A percentile compares a stretch with the other conserved stretches of the same genome.
Evolutionary conservation across 2,113 vertebrate species (phyloP).

Genomic region (Bagarius yarrelli): DNA sequence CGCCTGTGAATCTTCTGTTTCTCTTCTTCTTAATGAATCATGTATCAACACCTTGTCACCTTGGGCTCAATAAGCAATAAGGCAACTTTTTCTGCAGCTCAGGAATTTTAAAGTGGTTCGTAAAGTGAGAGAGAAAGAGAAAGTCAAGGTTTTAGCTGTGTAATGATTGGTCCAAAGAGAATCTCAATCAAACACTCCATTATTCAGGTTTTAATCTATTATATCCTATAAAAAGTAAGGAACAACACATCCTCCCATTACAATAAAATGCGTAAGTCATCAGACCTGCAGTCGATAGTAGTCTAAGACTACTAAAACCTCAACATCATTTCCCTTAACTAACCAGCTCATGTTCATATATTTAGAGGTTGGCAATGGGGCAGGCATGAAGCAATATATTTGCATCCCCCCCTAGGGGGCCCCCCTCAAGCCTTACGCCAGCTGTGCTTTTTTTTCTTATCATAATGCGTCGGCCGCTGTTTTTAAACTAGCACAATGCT

Average conservation of each 20-base stretch:
- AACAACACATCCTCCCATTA: neutral
- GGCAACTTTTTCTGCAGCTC: conserved; percentile 36
- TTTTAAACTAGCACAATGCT: no score
- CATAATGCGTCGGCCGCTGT: no score
- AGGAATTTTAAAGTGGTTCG: conserved; percentile 53
- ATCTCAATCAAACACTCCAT: conserved; percentile 56
- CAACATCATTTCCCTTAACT: no score
- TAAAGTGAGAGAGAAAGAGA: conserved; percentile 45
- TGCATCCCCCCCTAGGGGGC: no score
- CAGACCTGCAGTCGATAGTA: no score
- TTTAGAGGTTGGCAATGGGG: no score
- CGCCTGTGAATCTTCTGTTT: conserved; percentile 47
- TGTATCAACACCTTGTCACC: conserved; percentile 54
- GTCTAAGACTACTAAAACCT: no score
- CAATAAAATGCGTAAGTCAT: neutral
- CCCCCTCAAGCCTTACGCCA: no score
- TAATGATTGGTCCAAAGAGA: conserved; percentile 17
- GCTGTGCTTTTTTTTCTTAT: no score
- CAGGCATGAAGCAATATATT: no score
- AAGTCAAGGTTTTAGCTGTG: conserved; percentile 39
- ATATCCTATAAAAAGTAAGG: neutral
- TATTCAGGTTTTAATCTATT: conserved; percentile 53
- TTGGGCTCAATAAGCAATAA: conserved; percentile 22
- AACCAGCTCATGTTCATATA: no score
- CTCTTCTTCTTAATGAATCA: conserved; percentile 59